phyloP scores from a whole-genome alignment of 2,113 vertebrate species.

The Illadopsis cleaveri region DNA sequence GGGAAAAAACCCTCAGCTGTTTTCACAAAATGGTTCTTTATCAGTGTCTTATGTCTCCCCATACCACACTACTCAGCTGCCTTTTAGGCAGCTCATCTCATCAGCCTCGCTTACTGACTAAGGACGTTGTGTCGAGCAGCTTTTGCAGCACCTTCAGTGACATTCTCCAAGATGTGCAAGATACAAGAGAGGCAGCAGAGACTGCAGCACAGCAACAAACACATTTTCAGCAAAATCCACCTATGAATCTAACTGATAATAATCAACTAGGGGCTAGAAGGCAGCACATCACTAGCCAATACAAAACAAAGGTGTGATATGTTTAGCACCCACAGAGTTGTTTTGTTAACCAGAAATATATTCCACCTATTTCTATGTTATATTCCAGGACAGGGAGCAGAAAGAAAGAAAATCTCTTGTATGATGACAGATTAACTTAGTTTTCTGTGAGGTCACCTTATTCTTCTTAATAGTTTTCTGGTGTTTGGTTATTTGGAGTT shows the following conservation, averaged over 20 bases:
- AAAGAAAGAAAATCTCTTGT: background rate
- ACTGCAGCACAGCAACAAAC: background rate
- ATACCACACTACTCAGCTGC: accelerated
- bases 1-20: accelerated
- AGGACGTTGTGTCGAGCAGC: accelerated
- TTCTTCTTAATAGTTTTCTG: background rate
- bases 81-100: background rate
- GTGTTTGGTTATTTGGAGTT: accelerated
- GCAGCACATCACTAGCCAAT: background rate
- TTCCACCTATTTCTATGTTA: background rate
- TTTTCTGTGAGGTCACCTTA: background rate
- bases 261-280: background rate
- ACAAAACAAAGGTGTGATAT: background rate
- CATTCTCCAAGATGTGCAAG: background rate
- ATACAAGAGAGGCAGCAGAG: background rate
- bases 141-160: background rate
- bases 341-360: background rate
- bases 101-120: background rate
- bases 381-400: background rate
- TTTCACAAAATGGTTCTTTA: background rate
- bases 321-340: background rate
- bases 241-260: background rate
- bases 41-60: background rate
- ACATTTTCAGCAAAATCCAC: background rate
- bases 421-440: background rate